Base-by-base conservation (phyloP, 2,888 invertebrate species). In the Graphium colonna region DNA sequence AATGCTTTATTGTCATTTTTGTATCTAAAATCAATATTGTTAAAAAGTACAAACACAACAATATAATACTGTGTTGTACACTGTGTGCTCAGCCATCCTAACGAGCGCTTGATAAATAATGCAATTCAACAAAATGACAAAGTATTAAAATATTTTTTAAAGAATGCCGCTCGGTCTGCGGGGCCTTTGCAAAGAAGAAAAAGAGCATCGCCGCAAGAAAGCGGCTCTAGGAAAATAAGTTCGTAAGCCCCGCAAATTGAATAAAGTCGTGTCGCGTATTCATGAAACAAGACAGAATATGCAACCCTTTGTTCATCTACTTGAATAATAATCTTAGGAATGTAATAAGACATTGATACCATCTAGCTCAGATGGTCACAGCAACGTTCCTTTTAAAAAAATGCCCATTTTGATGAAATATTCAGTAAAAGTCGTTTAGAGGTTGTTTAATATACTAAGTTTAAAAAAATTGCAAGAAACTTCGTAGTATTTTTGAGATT, bases 171-270 rank as follows among this genome's bases (percentile, higher is more conserved):
- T 1, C 36, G n/a, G 36, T 36, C 36, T 41, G 21, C 41, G 15
- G 1, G 10, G 18, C 41, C 12, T 3, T 5, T 33, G 13, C 17
- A 15, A 40, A 42, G n/a, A 5, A 4, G n/a, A 33, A 45, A 38
- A 28, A 43, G 40, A 40, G 39, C 18, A 41, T 9, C 33, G 21
- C 15, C 40, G 15, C 43, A 51, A 45, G 46, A 13, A 46, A 52
- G 51, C 18, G 31, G 1, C 40, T 41, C 40, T 21, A 52, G 40
- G 15, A 41, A 16, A 51, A 51, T 45, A 40, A 52, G 46, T 52
- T 41, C 15, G 1, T 46, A 41, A 52, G 45, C 52, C 46, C 13
- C 28, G 41, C 10, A 46, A 52, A 52, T 52, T 52, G 52, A 52
- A 52, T 52, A 17, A 46, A 33, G 33, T 41, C 33, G 45, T 41